phyloP scores from a whole-genome alignment of 1,140 invertebrate species.

The Lucilia sericata region DNA sequence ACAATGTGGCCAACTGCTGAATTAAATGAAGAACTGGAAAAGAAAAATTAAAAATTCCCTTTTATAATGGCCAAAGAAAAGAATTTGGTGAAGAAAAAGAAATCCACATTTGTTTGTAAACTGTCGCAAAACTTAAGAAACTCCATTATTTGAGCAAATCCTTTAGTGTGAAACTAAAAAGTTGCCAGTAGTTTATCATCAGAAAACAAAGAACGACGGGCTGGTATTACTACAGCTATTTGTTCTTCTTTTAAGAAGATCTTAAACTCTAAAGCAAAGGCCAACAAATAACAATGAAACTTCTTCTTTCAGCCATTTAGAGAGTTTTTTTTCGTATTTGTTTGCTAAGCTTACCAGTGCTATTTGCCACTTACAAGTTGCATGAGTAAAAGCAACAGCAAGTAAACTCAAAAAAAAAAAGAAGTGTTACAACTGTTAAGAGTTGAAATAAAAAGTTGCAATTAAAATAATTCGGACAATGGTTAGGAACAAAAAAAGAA shows the following conservation, averaged over 20 bases:
- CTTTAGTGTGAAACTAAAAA: constrained; percentile 44
- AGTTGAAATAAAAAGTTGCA: constrained; percentile 38
- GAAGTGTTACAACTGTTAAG: constrained; percentile 19
- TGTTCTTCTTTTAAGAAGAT: neutral
- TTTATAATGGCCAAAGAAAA: neutral
- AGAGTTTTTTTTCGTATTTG: neutral
- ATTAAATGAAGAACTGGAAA: neutral
- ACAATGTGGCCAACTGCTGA: neutral
- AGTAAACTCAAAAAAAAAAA: neutral
- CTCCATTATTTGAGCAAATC: constrained; percentile 49
- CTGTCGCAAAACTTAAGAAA: constrained; percentile 48
- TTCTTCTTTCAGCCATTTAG: neutral
- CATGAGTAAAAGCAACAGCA: neutral
- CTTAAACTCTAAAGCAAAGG: constrained; percentile 22
- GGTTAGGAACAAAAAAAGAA: constrained; percentile 46
- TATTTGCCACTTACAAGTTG: neutral
- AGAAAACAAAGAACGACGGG: neutral
- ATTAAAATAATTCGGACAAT: constrained; percentile 49
- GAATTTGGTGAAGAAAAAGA: neutral
- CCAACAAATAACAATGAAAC: constrained; percentile 13
- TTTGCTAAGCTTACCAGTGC: neutral
- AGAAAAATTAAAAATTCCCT: constrained; percentile 39
- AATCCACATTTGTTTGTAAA: constrained; percentile 48
- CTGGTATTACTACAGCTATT: neutral
- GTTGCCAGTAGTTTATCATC: constrained; percentile 23